Evolutionary conservation across 2,888 invertebrate genomes (phyloP).

Genomic region (Drosophila antonietae): DNA sequence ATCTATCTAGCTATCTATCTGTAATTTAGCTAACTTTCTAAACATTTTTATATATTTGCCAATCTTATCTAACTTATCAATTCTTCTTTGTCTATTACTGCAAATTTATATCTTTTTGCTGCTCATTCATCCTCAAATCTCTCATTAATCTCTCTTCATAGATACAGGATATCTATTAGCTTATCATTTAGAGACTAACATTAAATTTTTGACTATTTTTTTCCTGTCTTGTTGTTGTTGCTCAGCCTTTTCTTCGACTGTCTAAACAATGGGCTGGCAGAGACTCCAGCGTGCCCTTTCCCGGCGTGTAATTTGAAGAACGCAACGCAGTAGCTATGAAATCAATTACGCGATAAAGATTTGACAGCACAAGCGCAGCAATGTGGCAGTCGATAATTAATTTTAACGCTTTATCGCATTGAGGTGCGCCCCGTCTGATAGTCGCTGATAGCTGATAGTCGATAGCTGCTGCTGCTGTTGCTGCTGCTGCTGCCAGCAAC

Average conservation of each 20-base stretch:
- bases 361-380: conserved; percentile 78
- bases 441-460: conserved; percentile 65
- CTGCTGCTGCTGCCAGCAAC: background rate
- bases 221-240: conserved; percentile 12
- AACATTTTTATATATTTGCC: too few relatives aligned
- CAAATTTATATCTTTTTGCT: background rate
- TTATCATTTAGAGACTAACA: background rate
- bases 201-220: conserved; percentile 11
- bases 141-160: background rate
- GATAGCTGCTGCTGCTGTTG: conserved; percentile 27
- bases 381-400: conserved; percentile 80
- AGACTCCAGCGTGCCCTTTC: conserved; percentile 47
- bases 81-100: background rate
- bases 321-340: conserved; percentile 81
- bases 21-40: background rate
- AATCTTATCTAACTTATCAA: background rate
- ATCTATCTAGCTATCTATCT: background rate
- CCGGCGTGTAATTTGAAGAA: conserved; percentile 70
- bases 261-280: conserved; percentile 60
- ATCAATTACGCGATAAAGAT: conserved; percentile 81
- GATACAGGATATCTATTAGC: conserved; percentile 23
- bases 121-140: background rate
- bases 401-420: conserved; percentile 80
- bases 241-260: conserved; percentile 53
- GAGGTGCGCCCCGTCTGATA: conserved; percentile 71